These are phyloP conservation scores for Aphelocoma californica DNA, from an alignment of 2,797 vertebrate genomes.

Conservation along the genomic window DNA sequence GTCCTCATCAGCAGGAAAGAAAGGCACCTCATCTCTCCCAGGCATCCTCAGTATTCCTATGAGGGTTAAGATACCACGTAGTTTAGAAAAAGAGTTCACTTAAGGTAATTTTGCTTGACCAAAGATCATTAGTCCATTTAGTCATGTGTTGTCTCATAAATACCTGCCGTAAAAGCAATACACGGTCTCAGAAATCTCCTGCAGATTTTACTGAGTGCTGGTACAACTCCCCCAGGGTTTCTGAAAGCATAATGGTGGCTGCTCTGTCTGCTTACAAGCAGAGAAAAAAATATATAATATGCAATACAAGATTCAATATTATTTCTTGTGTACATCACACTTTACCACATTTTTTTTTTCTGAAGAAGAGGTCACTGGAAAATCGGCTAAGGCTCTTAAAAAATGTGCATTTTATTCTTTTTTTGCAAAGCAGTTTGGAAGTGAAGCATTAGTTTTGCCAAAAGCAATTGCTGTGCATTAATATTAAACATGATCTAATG, in stretches of 20 bases:
- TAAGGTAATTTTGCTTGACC: neutral
- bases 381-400: constrained; percentile 13
- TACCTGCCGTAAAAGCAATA: neutral
- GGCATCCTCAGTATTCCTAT: neutral
- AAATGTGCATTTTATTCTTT: constrained; percentile 10
- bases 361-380: constrained; percentile 13
- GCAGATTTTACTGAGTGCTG: neutral
- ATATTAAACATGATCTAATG: constrained; percentile 72
- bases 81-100: neutral
- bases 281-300: neutral
- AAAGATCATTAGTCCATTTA: constrained; percentile 3
- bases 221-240: constrained; percentile 31
- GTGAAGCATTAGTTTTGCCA: constrained; percentile 62
- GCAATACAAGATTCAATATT: constrained; percentile 27
- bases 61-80: neutral
- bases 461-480: constrained; percentile 69
- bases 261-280: neutral
- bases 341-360: neutral
- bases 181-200: neutral
- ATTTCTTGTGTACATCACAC: neutral
- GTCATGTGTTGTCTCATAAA: neutral
- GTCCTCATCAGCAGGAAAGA: neutral
- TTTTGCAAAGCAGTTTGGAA: constrained; percentile 33
- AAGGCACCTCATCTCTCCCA: neutral
- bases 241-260: constrained; percentile 23